These are phyloP conservation scores for Scaptomyza graminum DNA, from an alignment of 1,140 invertebrate species.

Conservation along the genomic window DNA sequence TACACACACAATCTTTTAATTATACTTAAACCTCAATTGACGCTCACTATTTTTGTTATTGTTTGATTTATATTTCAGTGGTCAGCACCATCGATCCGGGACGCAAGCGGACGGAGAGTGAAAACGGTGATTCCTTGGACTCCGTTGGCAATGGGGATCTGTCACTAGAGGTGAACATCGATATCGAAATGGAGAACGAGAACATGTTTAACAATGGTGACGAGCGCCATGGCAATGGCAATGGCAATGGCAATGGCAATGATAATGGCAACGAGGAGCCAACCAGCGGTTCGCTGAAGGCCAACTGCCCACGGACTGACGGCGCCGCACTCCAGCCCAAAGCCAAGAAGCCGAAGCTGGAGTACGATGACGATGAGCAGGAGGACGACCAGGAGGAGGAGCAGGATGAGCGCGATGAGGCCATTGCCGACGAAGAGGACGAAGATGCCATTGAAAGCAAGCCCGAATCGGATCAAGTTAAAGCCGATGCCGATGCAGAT, in stretches of 20 bases:
- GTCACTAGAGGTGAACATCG: slow-evolving; percentile 87
- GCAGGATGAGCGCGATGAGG: slow-evolving; percentile 13
- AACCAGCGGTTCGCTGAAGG: slow-evolving; percentile 33
- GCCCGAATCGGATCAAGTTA: slow-evolving; percentile 7
- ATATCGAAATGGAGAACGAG: slow-evolving; percentile 88
- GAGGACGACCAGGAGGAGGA: background rate
- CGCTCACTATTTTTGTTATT: background rate
- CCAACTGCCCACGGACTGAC: slow-evolving; percentile 57
- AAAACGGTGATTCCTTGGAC: slow-evolving; percentile 88
- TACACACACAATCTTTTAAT: background rate
- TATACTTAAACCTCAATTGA: background rate
- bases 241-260: slow-evolving; percentile 42
- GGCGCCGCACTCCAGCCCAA: slow-evolving; percentile 58
- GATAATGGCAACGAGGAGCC: slow-evolving; percentile 47
- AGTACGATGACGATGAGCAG: slow-evolving; percentile 49
- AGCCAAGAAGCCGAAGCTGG: slow-evolving; percentile 76
- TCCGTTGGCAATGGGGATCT: slow-evolving; percentile 86
- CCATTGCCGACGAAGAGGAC: slow-evolving; percentile 23
- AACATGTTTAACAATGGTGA: slow-evolving; percentile 85
- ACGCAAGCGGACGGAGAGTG: slow-evolving; percentile 86
- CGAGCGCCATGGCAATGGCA: slow-evolving; percentile 70
- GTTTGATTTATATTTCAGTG: slow-evolving; percentile 84
- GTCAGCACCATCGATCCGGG: slow-evolving; percentile 97
- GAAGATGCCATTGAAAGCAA: slow-evolving; percentile 16
- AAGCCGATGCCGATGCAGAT: slow-evolving; percentile 8